Base-by-base conservation (phyloP, 2,113 vertebrate species). In the Cyphomyrus plagiostoma region DNA sequence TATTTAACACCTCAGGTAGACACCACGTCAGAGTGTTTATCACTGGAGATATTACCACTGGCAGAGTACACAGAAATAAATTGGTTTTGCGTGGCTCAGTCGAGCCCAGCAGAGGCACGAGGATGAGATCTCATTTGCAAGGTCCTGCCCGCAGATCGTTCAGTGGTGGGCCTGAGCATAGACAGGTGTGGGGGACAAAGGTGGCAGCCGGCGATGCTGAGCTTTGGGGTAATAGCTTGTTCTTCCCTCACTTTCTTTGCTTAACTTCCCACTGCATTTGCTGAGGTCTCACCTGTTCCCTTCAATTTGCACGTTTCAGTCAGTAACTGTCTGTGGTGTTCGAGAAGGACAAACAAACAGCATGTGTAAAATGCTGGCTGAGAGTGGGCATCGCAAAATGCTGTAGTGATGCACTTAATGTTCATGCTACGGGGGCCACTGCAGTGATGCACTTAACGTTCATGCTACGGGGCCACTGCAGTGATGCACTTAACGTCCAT, bases 1-100 rank as follows among this genome's bases (percentile, higher is more conserved):
- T 88, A 80, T 89, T 90, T 88, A 88, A 88, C 90, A 90, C 87
- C 87, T 46, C 88, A 85, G 90, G 87, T 88, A 88, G 52, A 66
- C 58, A 80, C 15, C 42, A 66, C 42, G 11, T 87, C 80, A 74
- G 82, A 35, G 77, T 88, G 52, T 90, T 90, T 85, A 90, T 90
- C 90, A 86, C 82, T 15, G 26, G 56, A 86, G 83, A 88, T 88
- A 86, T 90, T 89, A 89, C 83, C 58, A n/a, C 90, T 87, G 46
- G 53, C 88, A 58, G 50, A 26, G 87, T 90, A 70, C 80, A 84
- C 42, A 85, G 23, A 88, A 66, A 88, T 85, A 89, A 85, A 90
- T 90, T 90, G 90, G 86, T 90, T 88, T 62, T 89, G 90, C 74
- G 42, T 84, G 77, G 80, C 86, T 88, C 58, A n/a, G 77, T 85